Evolutionary conservation across 1,140 invertebrate species (phyloP), one percentile per base, ranked within the genome.

Genomic region (Lutraria rhynchaena): DNA sequence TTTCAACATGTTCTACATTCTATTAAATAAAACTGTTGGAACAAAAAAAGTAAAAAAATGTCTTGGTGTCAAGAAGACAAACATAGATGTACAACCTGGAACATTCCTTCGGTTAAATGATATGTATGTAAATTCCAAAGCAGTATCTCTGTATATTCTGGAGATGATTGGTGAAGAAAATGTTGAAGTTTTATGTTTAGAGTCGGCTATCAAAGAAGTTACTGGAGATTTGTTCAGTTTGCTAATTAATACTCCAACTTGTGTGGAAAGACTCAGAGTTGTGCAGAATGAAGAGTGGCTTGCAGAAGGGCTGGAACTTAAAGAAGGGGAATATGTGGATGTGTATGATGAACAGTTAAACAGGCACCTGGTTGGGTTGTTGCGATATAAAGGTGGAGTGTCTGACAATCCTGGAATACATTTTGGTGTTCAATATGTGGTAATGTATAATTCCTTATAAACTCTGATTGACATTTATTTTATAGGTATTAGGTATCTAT

Each of bases 381-480:
- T 91, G 33, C 53, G 86, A 63, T 91, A 87, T 77, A 86, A 85
- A 70, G 90, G 90, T 17, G 49, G 57, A 29, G 58, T 90, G 19
- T 77, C 80, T n/a, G 88, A 86, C n/a, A 57, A 82, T n/a, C 85
- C 83, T 58, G 90, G 90, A 69, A 87, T 87, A 22, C 83, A 84
- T 60, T 91, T 91, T 85, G 90, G 90, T 33, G 84, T 91, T 27
- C 87, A 90, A 82, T 77, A 89, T 17, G 82, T 81, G 58, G 87
- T 87, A 84, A 81, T 81, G 81, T 49, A 58, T 57, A 17, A 33
- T 41, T 24, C 31, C 41, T 75, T 37, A 22, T 41, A 15, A 41
- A 2, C 65, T 46, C 58, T 33, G n/a, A 19, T 35, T 33, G 19
- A 35, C 19, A 51, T 2, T 24, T 17, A n/a, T n/a, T n/a, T n/a